These are phyloP conservation scores for Serrognathus titanus DNA, from an alignment of 2,888 invertebrate species.

Conservation along the genomic window DNA sequence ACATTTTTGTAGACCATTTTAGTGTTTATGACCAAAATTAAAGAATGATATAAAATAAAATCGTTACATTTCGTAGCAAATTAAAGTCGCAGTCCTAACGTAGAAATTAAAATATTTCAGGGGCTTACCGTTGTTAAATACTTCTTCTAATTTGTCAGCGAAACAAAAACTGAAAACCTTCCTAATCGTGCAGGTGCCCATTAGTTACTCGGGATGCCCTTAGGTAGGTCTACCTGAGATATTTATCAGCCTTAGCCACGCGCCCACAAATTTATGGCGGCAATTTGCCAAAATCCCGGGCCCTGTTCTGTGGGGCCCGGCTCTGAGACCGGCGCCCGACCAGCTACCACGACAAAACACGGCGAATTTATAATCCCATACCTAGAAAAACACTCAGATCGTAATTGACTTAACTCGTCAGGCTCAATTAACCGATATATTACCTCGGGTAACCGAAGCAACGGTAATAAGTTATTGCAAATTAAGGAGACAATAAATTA, in stretches of 20 bases:
- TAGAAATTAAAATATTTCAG: too few species aligned
- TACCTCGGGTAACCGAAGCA: too few species aligned
- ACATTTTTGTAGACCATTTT: too few species aligned
- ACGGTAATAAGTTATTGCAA: too few species aligned
- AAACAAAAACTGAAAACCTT: too few species aligned
- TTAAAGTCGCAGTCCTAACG: too few species aligned
- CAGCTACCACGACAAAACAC: conserved; percentile 16
- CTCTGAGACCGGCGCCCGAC: conserved; percentile 27
- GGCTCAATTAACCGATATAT: conserved; percentile 1
- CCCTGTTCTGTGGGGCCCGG: conserved; percentile 19
- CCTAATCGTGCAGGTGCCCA: not conserved
- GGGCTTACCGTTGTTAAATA: too few species aligned
- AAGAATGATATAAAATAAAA: too few species aligned
- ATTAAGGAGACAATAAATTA: too few species aligned
- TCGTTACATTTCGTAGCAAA: too few species aligned
- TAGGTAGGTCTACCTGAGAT: conserved; percentile 29
- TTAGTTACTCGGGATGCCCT: not conserved
- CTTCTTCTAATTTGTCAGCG: too few species aligned
- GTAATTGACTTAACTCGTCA: conserved; percentile 40
- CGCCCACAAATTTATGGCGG: conserved; percentile 41
- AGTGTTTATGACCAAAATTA: too few species aligned
- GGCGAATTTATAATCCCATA: conserved; percentile 35
- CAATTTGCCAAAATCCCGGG: conserved; percentile 42
- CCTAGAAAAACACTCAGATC: conserved; percentile 25
- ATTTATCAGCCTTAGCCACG: conserved; percentile 36